Evolutionary conservation across 2,888 invertebrate genomes (phyloP).

Genomic region (Drosophila mayaguana): DNA sequence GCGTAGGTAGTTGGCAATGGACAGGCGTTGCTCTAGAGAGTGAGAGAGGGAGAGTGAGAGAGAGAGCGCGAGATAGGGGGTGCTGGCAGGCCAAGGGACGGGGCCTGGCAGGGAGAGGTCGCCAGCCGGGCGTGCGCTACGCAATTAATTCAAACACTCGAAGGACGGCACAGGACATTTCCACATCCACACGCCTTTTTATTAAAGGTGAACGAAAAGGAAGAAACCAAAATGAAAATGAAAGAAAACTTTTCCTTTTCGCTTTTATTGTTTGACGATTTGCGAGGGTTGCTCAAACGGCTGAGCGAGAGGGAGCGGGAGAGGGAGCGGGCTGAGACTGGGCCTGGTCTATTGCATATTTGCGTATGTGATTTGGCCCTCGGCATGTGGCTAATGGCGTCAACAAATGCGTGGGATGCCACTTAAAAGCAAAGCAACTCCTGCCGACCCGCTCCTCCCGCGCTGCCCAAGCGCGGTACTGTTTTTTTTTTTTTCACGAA

Average conservation of each 20-base stretch:
- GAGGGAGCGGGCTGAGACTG: background rate
- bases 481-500: background rate
- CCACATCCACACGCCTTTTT: conserved; percentile 35
- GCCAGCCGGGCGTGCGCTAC: conserved; percentile 76
- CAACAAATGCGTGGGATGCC: conserved; percentile 66
- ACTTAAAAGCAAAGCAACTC: conserved; percentile 39
- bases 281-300: conserved; percentile 7
- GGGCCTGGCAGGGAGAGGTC: conserved; percentile 35
- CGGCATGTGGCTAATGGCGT: conserved; percentile 72
- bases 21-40: background rate
- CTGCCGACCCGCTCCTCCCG: background rate
- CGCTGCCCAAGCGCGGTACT: rapidly evolving
- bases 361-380: conserved; percentile 69
- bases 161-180: conserved; percentile 70
- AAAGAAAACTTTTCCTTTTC: conserved; percentile 21
- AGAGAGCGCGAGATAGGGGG: background rate
- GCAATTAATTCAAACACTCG: conserved; percentile 79
- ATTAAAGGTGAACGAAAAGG: conserved; percentile 47
- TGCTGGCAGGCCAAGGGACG: no score
- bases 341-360: conserved; percentile 45
- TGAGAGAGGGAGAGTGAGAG: background rate
- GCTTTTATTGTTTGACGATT: conserved; percentile 51
- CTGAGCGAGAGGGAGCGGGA: background rate
- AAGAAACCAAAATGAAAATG: conserved; percentile 9
- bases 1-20: conserved; percentile 45